Evolutionary conservation across 2,113 vertebrate species (phyloP), one percentile per base, ranked within the genome.

Genomic region (Toxostoma redivivum): DNA sequence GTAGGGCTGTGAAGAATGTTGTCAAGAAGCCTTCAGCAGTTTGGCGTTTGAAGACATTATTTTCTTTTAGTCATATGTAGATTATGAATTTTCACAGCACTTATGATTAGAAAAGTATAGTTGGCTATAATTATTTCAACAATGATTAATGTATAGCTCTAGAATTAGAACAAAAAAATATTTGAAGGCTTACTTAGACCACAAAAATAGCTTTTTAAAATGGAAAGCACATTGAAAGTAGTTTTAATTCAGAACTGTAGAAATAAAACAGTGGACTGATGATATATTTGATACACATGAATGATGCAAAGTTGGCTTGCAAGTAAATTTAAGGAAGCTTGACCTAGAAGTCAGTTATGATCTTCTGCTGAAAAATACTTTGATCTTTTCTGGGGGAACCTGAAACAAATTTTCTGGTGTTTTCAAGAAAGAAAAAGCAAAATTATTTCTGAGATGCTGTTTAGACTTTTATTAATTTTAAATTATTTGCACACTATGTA

Each of bases 321-420:
- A 79, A 90, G 24, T 40, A 58, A 70, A 81, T 22, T 18, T 61
- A 58, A 33, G 21, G 25, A n/a, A 80, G 15, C 22, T 72, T 71
- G 47, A 88, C n/a, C 25, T 80, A 48, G 82, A 91, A 61, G 7
- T 35, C 30, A 60, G 17, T 61, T 72, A 76, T 15, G n/a, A 7
- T 48, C 25, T 48, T 60, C n/a, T 65, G 7, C 16, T 54, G 38
- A 86, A 56, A 81, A 88, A 19, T 28, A 22, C 3, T 82, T 81
- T 12, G 9, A 1, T 3, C 15, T 30, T 33, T 62, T 69, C 27
- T 2, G 0, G 15, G 24, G 14, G 9, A 12, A 54, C 4, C 6
- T 13, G 38, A 83, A 83, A 6, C 7, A 45, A 82, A 66, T 67
- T 78, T 35, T 73, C 10, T 10, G 20, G 8, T 38, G 7, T 42